phyloP scores from a whole-genome alignment of 1,140 invertebrate genomes.

The Drosophila nebulosa region DNA sequence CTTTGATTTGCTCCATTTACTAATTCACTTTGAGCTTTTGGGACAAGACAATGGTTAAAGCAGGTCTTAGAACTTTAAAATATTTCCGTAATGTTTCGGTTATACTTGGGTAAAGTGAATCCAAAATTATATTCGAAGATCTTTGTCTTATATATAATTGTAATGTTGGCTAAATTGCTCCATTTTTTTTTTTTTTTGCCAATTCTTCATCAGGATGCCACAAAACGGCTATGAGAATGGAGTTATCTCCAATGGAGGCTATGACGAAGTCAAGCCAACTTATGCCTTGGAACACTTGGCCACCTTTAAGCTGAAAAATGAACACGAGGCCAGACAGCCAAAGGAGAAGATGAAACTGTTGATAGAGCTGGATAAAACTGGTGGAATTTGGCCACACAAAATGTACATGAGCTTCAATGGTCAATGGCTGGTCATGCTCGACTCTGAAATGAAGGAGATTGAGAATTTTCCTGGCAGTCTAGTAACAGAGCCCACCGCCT shows the following conservation, averaged over 20 bases:
- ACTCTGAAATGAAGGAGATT: slow-evolving; percentile 73
- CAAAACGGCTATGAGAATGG: slow-evolving; percentile 71
- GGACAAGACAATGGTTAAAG: slow-evolving; percentile 43
- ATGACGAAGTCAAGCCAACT: slow-evolving; percentile 65
- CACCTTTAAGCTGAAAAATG: slow-evolving; percentile 73
- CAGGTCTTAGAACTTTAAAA: slow-evolving; percentile 56
- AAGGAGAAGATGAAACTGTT: slow-evolving; percentile 76
- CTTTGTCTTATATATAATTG: too few species aligned
- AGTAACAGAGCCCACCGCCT: slow-evolving; percentile 71
- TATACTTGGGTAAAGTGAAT: slow-evolving; percentile 50
- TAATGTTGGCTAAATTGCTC: too few species aligned
- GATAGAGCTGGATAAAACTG: slow-evolving; percentile 68
- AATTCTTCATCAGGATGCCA: slow-evolving; percentile 43
- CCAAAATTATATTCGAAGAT: too few species aligned
- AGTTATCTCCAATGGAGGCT: slow-evolving; percentile 30
- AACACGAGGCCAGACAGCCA: slow-evolving; percentile 60
- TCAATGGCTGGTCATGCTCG: slow-evolving; percentile 76
- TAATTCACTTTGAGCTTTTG: neutral
- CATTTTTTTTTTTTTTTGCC: too few species aligned
- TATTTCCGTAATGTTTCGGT: slow-evolving; percentile 56
- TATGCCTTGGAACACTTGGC: slow-evolving; percentile 75
- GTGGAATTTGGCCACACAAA: slow-evolving; percentile 74
- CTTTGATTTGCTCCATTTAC: slow-evolving; percentile 12
- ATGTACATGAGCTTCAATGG: slow-evolving; percentile 78
- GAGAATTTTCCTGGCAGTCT: slow-evolving; percentile 74